Base-by-base conservation (phyloP, 2,888 invertebrate species). In the Xestoiulus laeticollis region DNA sequence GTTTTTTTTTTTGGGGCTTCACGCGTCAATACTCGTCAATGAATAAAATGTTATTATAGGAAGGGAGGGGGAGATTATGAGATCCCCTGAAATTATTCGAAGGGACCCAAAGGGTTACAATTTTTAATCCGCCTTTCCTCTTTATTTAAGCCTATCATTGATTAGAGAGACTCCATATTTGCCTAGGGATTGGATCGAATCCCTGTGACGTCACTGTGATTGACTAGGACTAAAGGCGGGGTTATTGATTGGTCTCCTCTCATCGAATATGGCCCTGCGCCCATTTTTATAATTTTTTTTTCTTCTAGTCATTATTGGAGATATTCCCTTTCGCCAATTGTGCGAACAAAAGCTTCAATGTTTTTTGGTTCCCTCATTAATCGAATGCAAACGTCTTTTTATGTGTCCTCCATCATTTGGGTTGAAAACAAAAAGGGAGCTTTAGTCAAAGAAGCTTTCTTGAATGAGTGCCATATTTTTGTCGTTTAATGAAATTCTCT, bases 191-290 rank as follows among this genome's bases (percentile, higher is more conserved):
- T 85, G 85, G 85, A 38, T 38, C 43, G 43, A 44, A 85, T 38
- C 26, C 22, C 85, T 10, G 85, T 85, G 85, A 44, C 85, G 85
- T 85, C 85, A 85, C 19, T 10, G 53, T 86, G 86, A 86, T 32
- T 86, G 86, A 53, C 86, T 32, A 38, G 16, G 0, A 86, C 10
- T 19, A 16, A n/a, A 48, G 86, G 86, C 48, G 86, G 86, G 30
- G 86, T 86, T 86, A 86, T 86, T 86, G 86, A 86, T 86, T 86
- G 33, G 33, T 22, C 10, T 87, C 32, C 87, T 87, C 87, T 87
- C 82, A 33, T 82, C 44, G n/a, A 78, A 19, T 87, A 43, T 33
- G 33, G 33, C 82, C 10, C 14, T 33, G n/a, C 26, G 38, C 86
- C 59, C 48, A 33, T 86, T 53, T 48, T 68, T 82, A 59, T 38